Evolutionary conservation across 35 echinoderm and acorn worm species (phyloP).

Genomic region (Hemicentrotus pulcherrimus): DNA sequence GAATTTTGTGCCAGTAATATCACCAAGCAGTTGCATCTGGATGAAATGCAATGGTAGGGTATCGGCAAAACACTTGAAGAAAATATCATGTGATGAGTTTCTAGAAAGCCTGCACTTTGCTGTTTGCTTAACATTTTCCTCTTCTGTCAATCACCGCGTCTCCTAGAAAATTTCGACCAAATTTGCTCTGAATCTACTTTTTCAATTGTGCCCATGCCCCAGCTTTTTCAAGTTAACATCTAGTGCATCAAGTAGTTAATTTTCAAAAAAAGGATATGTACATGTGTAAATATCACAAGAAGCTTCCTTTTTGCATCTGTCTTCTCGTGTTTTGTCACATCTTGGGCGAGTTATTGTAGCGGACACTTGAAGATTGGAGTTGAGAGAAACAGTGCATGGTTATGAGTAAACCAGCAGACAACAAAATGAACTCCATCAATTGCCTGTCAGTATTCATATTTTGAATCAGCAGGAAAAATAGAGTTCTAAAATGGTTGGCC

Average conservation of each 20-base stretch:
- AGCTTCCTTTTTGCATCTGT: not conserved
- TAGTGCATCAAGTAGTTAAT: not conserved
- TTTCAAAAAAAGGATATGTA: not conserved
- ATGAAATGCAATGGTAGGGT: not conserved
- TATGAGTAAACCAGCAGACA: not conserved
- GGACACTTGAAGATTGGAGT: not conserved
- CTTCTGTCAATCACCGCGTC: not conserved
- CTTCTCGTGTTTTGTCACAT: not conserved
- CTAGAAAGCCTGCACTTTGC: not conserved
- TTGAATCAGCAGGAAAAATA: not conserved
- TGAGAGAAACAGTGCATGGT: not conserved
- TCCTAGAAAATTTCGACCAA: not conserved
- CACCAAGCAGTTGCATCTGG: not conserved
- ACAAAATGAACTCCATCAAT: not conserved
- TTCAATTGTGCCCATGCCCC: not conserved
- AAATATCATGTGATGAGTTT: not conserved
- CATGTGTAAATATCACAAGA: not conserved
- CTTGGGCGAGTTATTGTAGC: not conserved
- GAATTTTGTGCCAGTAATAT: not conserved
- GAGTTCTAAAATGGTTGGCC: not conserved
- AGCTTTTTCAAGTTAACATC: not conserved
- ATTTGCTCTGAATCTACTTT: not conserved
- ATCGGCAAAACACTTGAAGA: not conserved
- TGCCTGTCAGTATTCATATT: constrained; percentile 4
- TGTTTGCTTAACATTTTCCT: not conserved